Conservation (phyloP, 2,888 invertebrate species). For the Dolomedes plantarius region DNA sequence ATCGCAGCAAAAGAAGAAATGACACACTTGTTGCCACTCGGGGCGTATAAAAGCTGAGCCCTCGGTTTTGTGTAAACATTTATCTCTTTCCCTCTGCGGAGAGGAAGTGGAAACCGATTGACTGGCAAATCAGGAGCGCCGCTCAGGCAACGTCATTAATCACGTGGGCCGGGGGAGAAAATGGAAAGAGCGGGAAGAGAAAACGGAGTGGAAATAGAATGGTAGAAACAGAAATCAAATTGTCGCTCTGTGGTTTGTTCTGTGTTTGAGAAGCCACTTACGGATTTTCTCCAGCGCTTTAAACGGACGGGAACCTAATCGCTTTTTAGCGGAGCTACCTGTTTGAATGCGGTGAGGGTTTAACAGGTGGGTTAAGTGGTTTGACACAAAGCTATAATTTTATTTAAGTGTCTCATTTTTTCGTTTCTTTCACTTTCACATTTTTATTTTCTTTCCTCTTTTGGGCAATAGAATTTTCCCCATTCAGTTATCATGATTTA, state of each 20-base stretch:
- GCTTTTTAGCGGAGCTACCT: constrained; percentile 43
- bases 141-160: constrained; percentile 66
- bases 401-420: background rate
- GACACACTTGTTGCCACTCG: constrained; percentile 69
- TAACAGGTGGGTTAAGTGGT: constrained; percentile 33
- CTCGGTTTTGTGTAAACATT: constrained; percentile 67
- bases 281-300: constrained; percentile 10
- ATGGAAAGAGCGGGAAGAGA: constrained; percentile 37
- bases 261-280: constrained; percentile 54
- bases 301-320: constrained; percentile 55
- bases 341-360: constrained; percentile 34
- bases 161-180: constrained; percentile 44
- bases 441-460: too few relatives aligned
- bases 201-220: constrained; percentile 61
- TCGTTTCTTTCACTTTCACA: background rate
- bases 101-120: constrained; percentile 62
- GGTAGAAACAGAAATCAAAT: constrained; percentile 70
- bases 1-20: constrained; percentile 53
- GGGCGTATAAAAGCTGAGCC: constrained; percentile 66
- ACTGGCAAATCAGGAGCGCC: constrained; percentile 70
- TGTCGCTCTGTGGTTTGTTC: constrained; percentile 70
- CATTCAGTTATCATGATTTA: too few relatives aligned
- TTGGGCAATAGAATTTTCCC: too few relatives aligned
- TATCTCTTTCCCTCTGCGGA: constrained; percentile 54
- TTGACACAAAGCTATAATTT: background rate